Percentiles rank a stretch among this genome's conserved stretches.
phyloP scores from a whole-genome alignment of 2,888 invertebrate species.

The Troides aeacus region DNA sequence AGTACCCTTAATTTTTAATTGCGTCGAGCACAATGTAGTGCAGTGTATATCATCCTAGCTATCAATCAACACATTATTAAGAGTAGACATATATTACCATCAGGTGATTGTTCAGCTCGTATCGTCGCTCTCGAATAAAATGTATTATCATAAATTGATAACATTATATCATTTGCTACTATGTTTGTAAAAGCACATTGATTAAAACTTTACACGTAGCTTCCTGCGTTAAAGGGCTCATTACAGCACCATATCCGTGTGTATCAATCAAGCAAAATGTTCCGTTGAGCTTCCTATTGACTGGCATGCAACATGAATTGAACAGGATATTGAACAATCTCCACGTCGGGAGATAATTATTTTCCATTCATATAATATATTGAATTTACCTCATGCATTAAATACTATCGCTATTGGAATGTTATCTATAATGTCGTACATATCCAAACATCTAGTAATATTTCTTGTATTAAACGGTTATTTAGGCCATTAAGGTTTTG shows the following conservation, averaged over 20 bases:
- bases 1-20: too few relatives aligned
- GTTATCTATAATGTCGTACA: not conserved
- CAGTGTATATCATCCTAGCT: too few relatives aligned
- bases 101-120: too few relatives aligned
- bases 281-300: slow-evolving; percentile 26
- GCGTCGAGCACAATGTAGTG: too few relatives aligned
- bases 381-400: slow-evolving; percentile 6
- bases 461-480: too few relatives aligned
- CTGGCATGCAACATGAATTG: slow-evolving; percentile 26
- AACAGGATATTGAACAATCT: slow-evolving; percentile 62
- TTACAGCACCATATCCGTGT: slow-evolving; percentile 19
- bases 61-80: too few relatives aligned
- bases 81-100: too few relatives aligned
- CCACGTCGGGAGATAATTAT: slow-evolving; percentile 48
- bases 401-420: not conserved
- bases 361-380: slow-evolving; percentile 18
- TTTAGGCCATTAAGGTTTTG: not conserved
- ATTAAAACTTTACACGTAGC: not conserved
- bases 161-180: not conserved
- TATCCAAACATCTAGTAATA: too few relatives aligned
- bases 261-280: slow-evolving; percentile 22
- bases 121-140: not conserved
- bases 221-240: slow-evolving; percentile 10
- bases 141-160: not conserved
- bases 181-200: not conserved